Evolutionary conservation across 2,113 vertebrate species (phyloP).

Genomic region (Aldabrachelys gigantea): DNA sequence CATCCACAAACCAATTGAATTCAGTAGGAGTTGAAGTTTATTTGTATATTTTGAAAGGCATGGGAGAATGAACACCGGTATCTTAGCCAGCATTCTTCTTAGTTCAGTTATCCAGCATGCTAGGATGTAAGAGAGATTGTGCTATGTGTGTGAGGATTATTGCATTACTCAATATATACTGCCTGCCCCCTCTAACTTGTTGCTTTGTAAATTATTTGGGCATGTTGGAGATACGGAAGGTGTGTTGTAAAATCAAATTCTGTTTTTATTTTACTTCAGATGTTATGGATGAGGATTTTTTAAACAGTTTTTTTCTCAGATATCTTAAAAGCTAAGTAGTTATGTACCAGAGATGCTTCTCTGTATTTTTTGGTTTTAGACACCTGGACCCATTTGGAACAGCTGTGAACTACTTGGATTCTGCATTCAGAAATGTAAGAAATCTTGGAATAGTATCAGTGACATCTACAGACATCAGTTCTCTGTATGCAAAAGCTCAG

Average conservation of each 20-base stretch:
- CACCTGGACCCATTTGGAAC: conserved; percentile 96
- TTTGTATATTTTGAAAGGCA: not conserved
- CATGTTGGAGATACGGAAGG: too few relatives aligned
- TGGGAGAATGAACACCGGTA: not conserved
- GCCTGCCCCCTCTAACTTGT: not conserved
- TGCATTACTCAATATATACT: not conserved
- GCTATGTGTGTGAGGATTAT: not conserved
- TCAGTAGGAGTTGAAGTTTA: not conserved
- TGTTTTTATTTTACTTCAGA: not conserved
- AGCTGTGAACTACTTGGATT: conserved; percentile 94
- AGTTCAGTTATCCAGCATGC: not conserved
- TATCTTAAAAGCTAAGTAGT: not conserved
- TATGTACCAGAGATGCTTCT: not conserved
- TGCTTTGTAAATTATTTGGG: not conserved
- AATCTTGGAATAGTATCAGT: conserved; percentile 95
- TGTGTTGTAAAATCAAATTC: not conserved
- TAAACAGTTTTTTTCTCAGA: not conserved
- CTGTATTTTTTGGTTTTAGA: conserved; percentile 76
- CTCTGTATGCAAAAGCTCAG: conserved; percentile 92
- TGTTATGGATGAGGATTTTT: not conserved
- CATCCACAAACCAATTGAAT: not conserved
- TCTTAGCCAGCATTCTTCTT: not conserved
- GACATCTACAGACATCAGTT: conserved; percentile 94
- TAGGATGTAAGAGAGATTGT: not conserved
- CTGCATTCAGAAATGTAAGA: conserved; percentile 93